phyloP scores from a whole-genome alignment of 2,888 invertebrate species.

The Geotrupes spiniger region DNA sequence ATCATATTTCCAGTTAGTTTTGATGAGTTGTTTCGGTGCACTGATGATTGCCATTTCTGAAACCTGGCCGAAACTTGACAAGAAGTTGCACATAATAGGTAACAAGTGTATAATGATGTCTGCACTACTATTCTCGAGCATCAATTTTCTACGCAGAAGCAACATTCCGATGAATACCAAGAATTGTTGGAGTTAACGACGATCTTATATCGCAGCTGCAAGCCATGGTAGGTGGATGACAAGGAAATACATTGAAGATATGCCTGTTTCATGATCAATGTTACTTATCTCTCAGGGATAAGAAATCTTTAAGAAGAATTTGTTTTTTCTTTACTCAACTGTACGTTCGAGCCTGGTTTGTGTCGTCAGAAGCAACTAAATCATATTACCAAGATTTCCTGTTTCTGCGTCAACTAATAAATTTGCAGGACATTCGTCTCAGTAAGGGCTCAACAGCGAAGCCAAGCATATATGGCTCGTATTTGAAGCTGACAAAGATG shows the following conservation, averaged over 20 bases:
- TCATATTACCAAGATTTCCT: neutral
- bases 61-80: neutral
- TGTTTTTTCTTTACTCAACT: neutral
- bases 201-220: no score
- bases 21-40: neutral
- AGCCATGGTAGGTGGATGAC: no score
- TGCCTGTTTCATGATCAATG: no score
- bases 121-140: neutral
- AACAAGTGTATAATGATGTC: neutral
- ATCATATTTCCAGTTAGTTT: neutral
- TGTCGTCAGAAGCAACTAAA: neutral
- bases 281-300: no score
- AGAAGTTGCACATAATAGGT: neutral
- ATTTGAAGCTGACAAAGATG: neutral
- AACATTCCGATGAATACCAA: neutral
- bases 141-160: neutral
- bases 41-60: neutral
- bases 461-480: neutral
- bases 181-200: neutral
- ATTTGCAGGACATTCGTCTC: no score
- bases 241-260: no score
- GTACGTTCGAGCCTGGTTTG: conserved; percentile 1
- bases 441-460: neutral
- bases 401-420: no score
- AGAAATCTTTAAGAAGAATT: neutral